Percentiles rank a stretch among this genome's conserved stretches.
Conservation (phyloP, 2,797 vertebrate species). For the Sebastes glaucus region DNA sequence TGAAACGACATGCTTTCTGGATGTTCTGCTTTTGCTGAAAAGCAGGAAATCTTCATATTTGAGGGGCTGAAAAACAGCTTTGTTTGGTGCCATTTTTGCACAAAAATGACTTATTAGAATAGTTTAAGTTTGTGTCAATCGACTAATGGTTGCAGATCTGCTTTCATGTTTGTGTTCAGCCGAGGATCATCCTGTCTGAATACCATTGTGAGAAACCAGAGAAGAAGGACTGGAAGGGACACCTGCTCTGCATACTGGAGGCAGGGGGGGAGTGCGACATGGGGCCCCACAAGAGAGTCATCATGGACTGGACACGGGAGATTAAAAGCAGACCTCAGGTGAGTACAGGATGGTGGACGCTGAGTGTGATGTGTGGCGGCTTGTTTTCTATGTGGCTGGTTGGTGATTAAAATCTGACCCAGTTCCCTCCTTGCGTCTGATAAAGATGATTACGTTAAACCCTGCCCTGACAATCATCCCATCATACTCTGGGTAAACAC, state of each 20-base stretch:
- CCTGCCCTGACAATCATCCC: slow-evolving; percentile 14
- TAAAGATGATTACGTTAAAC: slow-evolving; percentile 56
- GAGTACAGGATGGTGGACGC: neutral
- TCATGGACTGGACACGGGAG: slow-evolving; percentile 82
- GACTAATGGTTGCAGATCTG: neutral
- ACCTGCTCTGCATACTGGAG: slow-evolving; percentile 79
- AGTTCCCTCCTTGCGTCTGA: slow-evolving; percentile 43
- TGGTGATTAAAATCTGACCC: slow-evolving; percentile 56
- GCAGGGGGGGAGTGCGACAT: slow-evolving; percentile 78
- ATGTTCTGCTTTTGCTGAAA: neutral
- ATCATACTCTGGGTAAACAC: neutral
- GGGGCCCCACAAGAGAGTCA: slow-evolving; percentile 74
- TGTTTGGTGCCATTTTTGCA: neutral
- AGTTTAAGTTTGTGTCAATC: neutral
- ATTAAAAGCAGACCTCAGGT: slow-evolving; percentile 78
- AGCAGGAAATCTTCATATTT: no score
- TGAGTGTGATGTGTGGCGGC: neutral
- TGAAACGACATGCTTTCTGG: neutral
- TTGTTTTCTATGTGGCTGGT: neutral
- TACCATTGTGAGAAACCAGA: slow-evolving; percentile 58
- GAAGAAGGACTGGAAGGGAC: slow-evolving; percentile 78
- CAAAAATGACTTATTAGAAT: neutral
- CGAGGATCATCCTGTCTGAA: slow-evolving; percentile 55
- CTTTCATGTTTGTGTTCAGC: slow-evolving; percentile 43
- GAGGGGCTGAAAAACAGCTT: neutral